These are phyloP conservation scores for Copidosoma aretas DNA, from an alignment of 2,888 invertebrate genomes.

Conservation along the genomic window DNA sequence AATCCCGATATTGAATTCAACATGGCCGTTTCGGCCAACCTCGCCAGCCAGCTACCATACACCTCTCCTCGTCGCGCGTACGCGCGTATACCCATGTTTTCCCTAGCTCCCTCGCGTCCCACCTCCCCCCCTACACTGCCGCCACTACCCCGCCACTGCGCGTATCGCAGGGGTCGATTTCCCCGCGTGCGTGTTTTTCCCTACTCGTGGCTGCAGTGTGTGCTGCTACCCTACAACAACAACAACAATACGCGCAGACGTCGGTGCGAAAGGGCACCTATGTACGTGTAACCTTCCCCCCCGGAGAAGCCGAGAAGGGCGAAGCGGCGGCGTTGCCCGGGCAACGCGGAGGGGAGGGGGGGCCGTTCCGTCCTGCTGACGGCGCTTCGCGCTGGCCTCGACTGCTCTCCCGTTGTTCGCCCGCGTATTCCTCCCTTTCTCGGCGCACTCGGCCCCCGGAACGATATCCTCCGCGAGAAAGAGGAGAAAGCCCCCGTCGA, in stretches of 20 bases:
- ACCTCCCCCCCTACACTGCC: neutral
- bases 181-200: neutral
- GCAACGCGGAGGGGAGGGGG: no score
- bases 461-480: no score
- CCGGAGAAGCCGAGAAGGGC: neutral
- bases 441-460: neutral
- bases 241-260: neutral
- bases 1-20: slow-evolving; percentile 63
- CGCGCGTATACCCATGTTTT: neutral
- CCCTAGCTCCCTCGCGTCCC: neutral
- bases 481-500: slow-evolving; percentile 7
- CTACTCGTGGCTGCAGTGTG: slow-evolving; percentile 5
- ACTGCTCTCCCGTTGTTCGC: neutral
- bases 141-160: slow-evolving; percentile 16
- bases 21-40: slow-evolving; percentile 56
- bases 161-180: slow-evolving; percentile 21
- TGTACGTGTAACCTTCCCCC: no score
- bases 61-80: neutral
- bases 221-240: neutral
- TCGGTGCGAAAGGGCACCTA: no score
- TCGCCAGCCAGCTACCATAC: no score
- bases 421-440: slow-evolving; percentile 1
- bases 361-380: slow-evolving; percentile 60
- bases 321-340: neutral
- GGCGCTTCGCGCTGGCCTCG: slow-evolving; percentile 52